Conservation (phyloP, 2,797 vertebrate species). For the Pseudotriccus pelzelni region DNA sequence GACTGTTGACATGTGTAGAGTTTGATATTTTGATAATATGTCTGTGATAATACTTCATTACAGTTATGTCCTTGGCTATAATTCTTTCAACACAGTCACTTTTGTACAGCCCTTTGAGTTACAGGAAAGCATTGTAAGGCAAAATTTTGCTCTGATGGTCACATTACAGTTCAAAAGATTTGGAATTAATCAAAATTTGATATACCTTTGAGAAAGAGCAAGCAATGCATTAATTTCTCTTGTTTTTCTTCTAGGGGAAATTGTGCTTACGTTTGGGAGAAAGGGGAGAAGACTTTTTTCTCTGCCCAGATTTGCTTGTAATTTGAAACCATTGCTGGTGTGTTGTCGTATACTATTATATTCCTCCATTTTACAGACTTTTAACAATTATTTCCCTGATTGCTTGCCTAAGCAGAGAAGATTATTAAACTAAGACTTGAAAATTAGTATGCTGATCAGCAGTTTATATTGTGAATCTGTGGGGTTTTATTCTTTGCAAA, state of each 20-base stretch:
- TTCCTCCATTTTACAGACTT: background rate
- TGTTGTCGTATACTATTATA: background rate
- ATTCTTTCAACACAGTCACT: conserved; percentile 52
- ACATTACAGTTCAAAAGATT: background rate
- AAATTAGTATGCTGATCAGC: background rate
- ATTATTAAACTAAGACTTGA: background rate
- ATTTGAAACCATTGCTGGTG: background rate
- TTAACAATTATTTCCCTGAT: background rate
- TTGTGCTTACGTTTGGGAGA: background rate
- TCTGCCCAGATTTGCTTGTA: background rate
- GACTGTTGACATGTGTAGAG: conserved; percentile 37
- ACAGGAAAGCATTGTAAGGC: background rate
- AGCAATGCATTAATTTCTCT: background rate
- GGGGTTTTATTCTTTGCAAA: background rate
- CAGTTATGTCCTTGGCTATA: conserved; percentile 43
- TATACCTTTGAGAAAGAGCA: background rate
- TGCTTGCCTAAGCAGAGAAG: background rate
- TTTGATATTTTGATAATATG: conserved; percentile 57
- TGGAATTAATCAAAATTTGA: conserved; percentile 22
- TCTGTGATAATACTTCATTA: conserved; percentile 42
- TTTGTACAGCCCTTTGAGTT: background rate
- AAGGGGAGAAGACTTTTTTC: background rate
- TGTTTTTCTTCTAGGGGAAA: background rate
- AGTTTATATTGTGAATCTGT: background rate
- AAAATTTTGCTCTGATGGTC: background rate